These are phyloP conservation scores for Cryptus armator DNA, from an alignment of 2,888 invertebrate species.

Conservation along the genomic window DNA sequence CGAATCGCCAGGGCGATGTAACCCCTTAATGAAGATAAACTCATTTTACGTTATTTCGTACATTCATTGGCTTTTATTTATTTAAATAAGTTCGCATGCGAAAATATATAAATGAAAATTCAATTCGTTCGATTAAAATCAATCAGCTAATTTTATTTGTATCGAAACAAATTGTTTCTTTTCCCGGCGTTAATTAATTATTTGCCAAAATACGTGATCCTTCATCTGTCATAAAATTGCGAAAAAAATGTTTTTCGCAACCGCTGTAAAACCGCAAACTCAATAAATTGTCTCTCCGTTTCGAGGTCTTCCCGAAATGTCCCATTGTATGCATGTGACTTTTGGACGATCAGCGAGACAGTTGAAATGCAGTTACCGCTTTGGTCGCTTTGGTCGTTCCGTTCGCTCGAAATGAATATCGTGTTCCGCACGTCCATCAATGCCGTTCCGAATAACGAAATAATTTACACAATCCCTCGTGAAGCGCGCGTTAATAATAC, in stretches of 20 bases:
- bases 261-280: neutral
- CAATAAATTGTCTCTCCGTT: slow-evolving; percentile 6
- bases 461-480: neutral
- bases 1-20: too few species aligned
- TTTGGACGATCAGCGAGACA: slow-evolving; percentile 11
- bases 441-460: slow-evolving; percentile 5
- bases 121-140: too few species aligned
- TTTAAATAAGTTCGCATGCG: too few species aligned
- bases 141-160: too few species aligned
- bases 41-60: too few species aligned
- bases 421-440: neutral
- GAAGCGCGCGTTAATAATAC: neutral
- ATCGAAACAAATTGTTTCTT: too few species aligned
- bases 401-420: slow-evolving; percentile 22
- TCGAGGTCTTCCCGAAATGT: neutral
- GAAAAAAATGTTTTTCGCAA: neutral
- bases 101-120: too few species aligned
- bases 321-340: neutral
- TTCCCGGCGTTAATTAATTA: too few species aligned
- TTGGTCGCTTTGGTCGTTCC: neutral
- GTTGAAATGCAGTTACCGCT: slow-evolving; percentile 16
- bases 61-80: too few species aligned
- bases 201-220: too few species aligned
- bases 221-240: neutral
- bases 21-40: too few species aligned